Evolutionary conservation across 1,140 invertebrate species (phyloP).

Genomic region (Varroa destructor): DNA sequence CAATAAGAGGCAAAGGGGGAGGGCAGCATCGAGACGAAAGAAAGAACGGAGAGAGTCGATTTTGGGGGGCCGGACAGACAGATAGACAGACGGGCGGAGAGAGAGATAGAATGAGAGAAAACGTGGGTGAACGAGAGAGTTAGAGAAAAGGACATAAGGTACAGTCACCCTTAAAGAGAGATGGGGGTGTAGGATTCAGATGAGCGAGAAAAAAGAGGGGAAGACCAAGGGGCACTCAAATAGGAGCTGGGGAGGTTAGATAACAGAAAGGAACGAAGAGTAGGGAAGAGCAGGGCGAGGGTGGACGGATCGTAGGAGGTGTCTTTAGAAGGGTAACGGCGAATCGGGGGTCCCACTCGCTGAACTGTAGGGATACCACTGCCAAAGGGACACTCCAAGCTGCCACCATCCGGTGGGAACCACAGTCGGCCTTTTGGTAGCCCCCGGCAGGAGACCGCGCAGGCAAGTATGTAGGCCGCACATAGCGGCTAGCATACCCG

Average conservation of each 20-base stretch:
- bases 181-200: neutral
- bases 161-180: no score
- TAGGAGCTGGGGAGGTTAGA: neutral
- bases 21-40: neutral
- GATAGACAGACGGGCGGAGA: neutral
- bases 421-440: no score
- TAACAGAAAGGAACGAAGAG: neutral
- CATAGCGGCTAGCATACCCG: no score
- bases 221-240: neutral
- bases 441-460: no score
- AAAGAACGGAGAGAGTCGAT: no score
- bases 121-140: neutral
- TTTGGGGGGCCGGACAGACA: no score
- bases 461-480: no score
- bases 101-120: neutral
- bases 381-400: no score
- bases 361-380: no score
- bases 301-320: neutral
- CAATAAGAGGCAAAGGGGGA: neutral
- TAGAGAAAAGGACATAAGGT: neutral
- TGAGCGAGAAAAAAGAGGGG: neutral
- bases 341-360: no score
- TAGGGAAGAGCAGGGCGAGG: neutral
- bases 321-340: no score
- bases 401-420: no score